Evolutionary conservation across 1,140 invertebrate species (phyloP).

Genomic region (Orius insidiosus): DNA sequence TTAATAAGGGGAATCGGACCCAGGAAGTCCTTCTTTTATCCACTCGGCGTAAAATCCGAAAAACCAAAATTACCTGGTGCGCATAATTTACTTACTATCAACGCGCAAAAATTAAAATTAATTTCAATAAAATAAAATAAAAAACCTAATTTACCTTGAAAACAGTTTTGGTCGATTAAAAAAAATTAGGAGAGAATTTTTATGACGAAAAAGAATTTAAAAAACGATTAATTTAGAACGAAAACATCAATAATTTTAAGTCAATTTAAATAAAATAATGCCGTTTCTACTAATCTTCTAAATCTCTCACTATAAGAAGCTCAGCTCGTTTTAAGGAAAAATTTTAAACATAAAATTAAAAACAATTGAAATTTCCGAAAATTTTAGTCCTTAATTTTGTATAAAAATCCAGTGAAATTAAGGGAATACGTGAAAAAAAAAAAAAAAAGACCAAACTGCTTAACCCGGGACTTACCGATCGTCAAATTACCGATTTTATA

Average conservation of each 20-base stretch:
- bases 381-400: no score
- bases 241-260: no score
- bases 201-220: conserved; percentile 9
- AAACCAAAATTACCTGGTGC: conserved; percentile 43
- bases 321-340: no score
- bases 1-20: conserved; percentile 12
- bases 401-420: no score
- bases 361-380: no score
- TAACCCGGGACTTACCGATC: background rate
- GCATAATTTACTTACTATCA: conserved; percentile 39
- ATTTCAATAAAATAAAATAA: conserved; percentile 5
- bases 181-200: no score
- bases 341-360: no score
- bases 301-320: no score
- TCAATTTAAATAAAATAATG: no score
- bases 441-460: conserved; percentile 2
- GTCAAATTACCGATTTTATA: background rate
- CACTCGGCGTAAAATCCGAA: conserved; percentile 5
- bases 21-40: conserved; percentile 12
- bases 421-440: background rate
- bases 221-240: conserved; percentile 12
- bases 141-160: conserved; percentile 4
- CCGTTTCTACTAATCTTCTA: no score
- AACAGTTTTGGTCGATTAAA: no score
- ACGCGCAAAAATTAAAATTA: conserved; percentile 27